A percentile compares a stretch with the other conserved stretches of the same genome.
Conservation (phyloP, 1,140 invertebrate genomes). For the Drosophila prosaltans region DNA sequence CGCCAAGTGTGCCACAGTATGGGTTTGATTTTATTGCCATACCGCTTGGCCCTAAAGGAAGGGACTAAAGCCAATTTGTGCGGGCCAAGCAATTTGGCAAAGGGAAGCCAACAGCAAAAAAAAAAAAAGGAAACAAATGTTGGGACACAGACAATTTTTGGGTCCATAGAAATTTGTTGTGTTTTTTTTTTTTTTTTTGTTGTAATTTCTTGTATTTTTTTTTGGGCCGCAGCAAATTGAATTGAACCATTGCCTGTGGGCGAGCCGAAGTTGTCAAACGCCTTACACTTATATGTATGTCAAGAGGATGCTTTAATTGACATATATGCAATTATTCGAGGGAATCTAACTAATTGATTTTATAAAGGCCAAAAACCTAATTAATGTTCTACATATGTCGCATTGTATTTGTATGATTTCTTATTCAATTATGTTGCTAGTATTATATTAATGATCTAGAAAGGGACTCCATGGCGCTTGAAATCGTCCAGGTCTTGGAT, state of each 20-base stretch:
- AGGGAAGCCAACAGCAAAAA: constrained; percentile 55
- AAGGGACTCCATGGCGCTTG: constrained; percentile 29
- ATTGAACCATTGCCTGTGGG: constrained; percentile 37
- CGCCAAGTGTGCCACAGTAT: constrained; percentile 58
- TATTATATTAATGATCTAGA: constrained; percentile 12
- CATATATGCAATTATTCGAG: constrained; percentile 39
- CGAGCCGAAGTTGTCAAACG: not conserved
- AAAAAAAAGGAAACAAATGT: constrained; percentile 35
- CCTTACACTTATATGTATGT: constrained; percentile 20
- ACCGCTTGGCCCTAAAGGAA: constrained; percentile 16
- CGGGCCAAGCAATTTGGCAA: constrained; percentile 55
- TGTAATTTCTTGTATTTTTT: constrained; percentile 40
- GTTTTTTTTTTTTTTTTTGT: constrained; percentile 25
- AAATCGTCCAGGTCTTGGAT: constrained; percentile 11
- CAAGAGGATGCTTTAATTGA: constrained; percentile 41
- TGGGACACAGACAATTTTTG: constrained; percentile 42
- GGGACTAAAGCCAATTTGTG: constrained; percentile 60
- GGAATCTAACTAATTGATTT: constrained; percentile 69
- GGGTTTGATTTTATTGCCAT: constrained; percentile 70
- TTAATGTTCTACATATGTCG: constrained; percentile 39
- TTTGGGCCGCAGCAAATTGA: constrained; percentile 50
- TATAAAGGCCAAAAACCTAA: constrained; percentile 42
- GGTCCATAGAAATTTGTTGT: constrained; percentile 45
- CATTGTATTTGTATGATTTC: constrained; percentile 64
- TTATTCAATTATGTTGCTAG: constrained; percentile 48